Percentiles rank a stretch among this genome's conserved stretches.
These are phyloP conservation scores for Carcharodon carcharias DNA, from an alignment of 2,797 vertebrate species.

Conservation along the genomic window DNA sequence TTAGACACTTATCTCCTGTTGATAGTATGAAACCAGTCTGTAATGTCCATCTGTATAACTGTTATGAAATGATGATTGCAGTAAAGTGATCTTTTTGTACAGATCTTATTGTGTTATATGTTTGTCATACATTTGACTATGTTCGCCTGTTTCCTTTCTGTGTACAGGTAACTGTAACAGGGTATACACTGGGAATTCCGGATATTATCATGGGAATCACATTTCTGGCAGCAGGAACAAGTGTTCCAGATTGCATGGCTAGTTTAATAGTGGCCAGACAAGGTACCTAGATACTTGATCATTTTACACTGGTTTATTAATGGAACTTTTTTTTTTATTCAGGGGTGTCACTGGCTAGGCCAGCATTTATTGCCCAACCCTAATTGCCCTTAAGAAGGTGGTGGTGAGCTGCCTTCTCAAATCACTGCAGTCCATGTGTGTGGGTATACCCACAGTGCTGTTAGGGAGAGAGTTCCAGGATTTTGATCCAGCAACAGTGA, in stretches of 20 bases:
- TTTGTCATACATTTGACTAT: neutral
- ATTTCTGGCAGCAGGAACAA: slow-evolving; percentile 93
- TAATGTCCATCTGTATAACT: neutral
- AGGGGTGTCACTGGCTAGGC: too few relatives aligned
- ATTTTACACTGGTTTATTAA: neutral
- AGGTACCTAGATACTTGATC: slow-evolving; percentile 59
- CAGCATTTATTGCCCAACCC: too few relatives aligned
- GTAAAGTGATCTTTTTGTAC: neutral
- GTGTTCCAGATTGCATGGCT: slow-evolving; percentile 96
- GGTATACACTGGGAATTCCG: slow-evolving; percentile 91
- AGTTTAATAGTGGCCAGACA: slow-evolving; percentile 94
- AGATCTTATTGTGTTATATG: neutral
- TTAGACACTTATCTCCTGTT: neutral
- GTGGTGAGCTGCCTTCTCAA: too few relatives aligned
- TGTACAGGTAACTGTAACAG: slow-evolving; percentile 84
- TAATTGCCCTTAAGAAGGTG: too few relatives aligned
- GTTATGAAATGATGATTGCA: neutral
- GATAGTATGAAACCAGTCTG: neutral
- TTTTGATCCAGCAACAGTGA: too few relatives aligned
- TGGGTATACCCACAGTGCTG: too few relatives aligned
- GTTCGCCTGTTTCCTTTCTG: slow-evolving; percentile 26
- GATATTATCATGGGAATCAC: slow-evolving; percentile 99
- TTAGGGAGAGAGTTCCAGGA: too few relatives aligned
- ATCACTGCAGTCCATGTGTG: too few relatives aligned
- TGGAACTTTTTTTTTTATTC: too few relatives aligned